phyloP scores from a whole-genome alignment of 2,888 invertebrate genomes.

The Calameuta filiformis region DNA sequence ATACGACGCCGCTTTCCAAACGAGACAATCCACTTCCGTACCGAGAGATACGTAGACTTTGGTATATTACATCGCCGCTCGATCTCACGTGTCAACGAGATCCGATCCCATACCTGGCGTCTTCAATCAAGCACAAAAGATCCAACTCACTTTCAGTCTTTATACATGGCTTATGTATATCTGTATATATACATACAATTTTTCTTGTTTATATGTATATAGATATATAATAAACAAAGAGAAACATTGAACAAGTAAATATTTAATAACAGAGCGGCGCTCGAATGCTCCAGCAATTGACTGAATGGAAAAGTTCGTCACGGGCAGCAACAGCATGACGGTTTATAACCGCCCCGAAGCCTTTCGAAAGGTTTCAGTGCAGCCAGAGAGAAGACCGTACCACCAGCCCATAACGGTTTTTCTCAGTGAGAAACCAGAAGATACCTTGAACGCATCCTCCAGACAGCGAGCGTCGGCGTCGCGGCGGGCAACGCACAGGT shows the following conservation, averaged over 20 bases:
- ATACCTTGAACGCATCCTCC: not conserved
- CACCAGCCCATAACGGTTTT: not conserved
- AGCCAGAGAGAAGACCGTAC: not conserved
- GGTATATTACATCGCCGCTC: not conserved
- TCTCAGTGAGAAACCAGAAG: not conserved
- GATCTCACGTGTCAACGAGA: not conserved
- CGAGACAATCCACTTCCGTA: not conserved
- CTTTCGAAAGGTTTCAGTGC: not conserved
- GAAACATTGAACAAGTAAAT: not conserved
- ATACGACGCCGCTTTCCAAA: not conserved
- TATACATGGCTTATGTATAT: not conserved
- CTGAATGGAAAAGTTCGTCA: not conserved
- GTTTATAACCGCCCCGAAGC: not conserved
- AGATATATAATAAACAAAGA: not conserved
- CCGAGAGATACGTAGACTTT: not conserved
- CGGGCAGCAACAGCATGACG: not conserved
- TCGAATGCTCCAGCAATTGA: not conserved
- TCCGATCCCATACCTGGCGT: not conserved
- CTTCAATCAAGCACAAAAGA: not conserved
- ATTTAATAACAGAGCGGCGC: not conserved
- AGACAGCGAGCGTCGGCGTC: slow-evolving; percentile 2
- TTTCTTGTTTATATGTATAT: too few species aligned
- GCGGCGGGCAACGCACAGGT: slow-evolving; percentile 1
- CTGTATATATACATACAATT: too few species aligned
- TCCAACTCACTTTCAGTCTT: not conserved